Conservation (phyloP, 2,888 invertebrate genomes). For the Erpobdella octoculata region DNA sequence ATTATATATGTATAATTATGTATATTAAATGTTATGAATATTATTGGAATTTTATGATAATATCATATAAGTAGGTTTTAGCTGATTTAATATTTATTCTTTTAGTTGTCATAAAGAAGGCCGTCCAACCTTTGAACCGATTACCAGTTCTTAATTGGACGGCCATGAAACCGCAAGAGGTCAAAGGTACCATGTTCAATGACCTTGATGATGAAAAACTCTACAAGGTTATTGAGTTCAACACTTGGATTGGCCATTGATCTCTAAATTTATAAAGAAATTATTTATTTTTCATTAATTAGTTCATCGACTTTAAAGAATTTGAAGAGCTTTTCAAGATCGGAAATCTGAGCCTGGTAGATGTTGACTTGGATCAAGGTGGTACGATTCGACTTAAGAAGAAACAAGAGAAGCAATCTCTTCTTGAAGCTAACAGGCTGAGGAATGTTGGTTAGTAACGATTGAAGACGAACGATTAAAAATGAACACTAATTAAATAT, state of each 20-base stretch:
- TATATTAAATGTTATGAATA: no score
- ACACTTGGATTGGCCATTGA: not conserved
- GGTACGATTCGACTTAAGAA: slow-evolving; percentile 76
- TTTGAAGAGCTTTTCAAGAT: slow-evolving; percentile 96
- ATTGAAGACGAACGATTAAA: no score
- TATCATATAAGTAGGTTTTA: no score
- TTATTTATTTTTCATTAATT: not conserved
- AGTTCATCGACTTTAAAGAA: slow-evolving; percentile 69
- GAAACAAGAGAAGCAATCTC: slow-evolving; percentile 78
- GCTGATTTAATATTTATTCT: no score
- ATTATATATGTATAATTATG: no score
- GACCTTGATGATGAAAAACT: slow-evolving; percentile 88
- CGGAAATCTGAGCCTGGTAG: slow-evolving; percentile 41
- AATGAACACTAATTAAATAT: no score
- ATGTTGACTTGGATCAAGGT: slow-evolving; percentile 66
- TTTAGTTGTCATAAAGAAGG: slow-evolving; percentile 93
- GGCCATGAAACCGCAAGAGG: slow-evolving; percentile 76
- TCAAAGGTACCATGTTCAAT: slow-evolving; percentile 95
- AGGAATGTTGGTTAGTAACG: slow-evolving; percentile 56
- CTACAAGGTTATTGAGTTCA: slow-evolving; percentile 41
- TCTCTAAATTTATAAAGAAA: no score
- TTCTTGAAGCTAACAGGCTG: slow-evolving; percentile 87
- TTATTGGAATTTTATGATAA: no score
- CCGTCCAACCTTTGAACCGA: slow-evolving; percentile 78
- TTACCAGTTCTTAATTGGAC: slow-evolving; percentile 96